Evolutionary conservation across 2,113 vertebrate species (phyloP), one percentile per base, ranked within the genome.

Genomic region (Rallus limicola): DNA sequence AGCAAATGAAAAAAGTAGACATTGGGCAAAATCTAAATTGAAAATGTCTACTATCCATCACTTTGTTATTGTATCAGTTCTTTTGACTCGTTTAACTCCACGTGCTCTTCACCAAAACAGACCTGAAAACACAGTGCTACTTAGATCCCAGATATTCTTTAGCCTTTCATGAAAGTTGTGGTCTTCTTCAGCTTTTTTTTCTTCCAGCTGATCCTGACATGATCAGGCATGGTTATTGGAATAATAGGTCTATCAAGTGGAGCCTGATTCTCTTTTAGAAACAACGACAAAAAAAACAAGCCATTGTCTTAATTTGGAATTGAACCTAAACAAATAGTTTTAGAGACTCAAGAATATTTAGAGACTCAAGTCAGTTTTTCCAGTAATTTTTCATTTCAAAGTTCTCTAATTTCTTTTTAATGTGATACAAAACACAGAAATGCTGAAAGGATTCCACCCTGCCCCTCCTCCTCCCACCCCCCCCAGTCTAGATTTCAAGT

Each of bases 201-300:
- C 76, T 84, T 92, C 63, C 59, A 96, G 36, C 40, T 75, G 55
- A 94, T 92, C 90, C 76, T 91, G 62, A 79, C 77, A 67, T 29
- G 44, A 95, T 78, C 74, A 86, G 69, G 62, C 70, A 86, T 23
- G 18, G 44, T 33, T 65, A 60, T 85, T 55, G 36, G 36, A 92
- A 84, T 77, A 79, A 75, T 78, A 86, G 19, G 65, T 44, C 92
- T 95, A 82, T 87, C 74, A 96, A 96, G 46, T 90, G 36, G 68
- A 93, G 88, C 82, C 92, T 94, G 90, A 84, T 84, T 93, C 88
- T 88, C 36, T 90, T 93, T 90, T 93, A 94, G 83, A 96, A 95
- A 95, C 86, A 96, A 94, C 10, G 97, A 86, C 63, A 91, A 83
- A 96, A 96, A 94, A 76, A 95, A 69, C 31, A 86, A 97, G 52